A percentile compares a stretch with the other conserved stretches of the same genome.
Conservation (phyloP, 1,140 invertebrate species). For the Leptinotarsa texana region DNA sequence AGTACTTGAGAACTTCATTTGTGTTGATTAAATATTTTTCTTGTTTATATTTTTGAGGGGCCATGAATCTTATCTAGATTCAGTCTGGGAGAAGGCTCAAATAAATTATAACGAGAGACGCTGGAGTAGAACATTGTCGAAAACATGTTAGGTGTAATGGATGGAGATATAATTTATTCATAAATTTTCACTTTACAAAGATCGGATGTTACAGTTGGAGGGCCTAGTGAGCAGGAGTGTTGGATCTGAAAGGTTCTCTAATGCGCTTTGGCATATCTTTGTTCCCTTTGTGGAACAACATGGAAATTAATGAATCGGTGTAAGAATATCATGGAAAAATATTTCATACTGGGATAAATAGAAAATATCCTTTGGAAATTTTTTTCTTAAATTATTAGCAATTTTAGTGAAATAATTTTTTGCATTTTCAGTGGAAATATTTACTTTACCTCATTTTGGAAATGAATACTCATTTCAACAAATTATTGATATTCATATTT, state of each 20-base stretch:
- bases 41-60: conserved; percentile 15
- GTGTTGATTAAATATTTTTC: conserved; percentile 14
- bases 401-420: too few species aligned
- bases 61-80: conserved; percentile 13
- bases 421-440: too few species aligned
- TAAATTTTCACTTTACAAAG: background rate
- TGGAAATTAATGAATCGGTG: too few species aligned
- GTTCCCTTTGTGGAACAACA: background rate
- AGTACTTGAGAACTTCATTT: conserved; percentile 32
- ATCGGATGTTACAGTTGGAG: background rate
- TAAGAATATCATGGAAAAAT: too few species aligned
- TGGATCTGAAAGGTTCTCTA: background rate
- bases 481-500: too few species aligned
- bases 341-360: too few species aligned
- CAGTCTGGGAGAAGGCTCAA: conserved; percentile 1
- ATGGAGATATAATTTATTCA: conserved; percentile 7
- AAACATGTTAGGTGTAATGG: conserved; percentile 3
- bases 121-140: background rate
- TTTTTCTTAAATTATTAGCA: too few species aligned
- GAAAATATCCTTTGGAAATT: too few species aligned
- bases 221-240: background rate
- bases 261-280: background rate
- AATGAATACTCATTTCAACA: too few species aligned
- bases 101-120: conserved; percentile 10
- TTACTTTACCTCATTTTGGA: too few species aligned